Conservation (phyloP, 2,113 vertebrate genomes). For the Tylochromis polylepis region DNA sequence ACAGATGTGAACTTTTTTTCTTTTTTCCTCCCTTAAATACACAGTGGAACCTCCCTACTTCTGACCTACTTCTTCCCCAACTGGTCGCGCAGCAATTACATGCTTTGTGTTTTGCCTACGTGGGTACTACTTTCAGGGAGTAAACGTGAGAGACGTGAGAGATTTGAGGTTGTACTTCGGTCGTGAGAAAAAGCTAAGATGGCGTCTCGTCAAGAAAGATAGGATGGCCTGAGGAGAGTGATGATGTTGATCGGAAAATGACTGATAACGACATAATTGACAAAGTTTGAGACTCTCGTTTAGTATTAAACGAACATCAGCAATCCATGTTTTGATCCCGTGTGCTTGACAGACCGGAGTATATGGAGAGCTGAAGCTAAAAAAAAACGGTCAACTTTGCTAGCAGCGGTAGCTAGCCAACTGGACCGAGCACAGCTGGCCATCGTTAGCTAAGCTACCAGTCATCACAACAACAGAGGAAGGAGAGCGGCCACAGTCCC, state of each 20-base stretch:
- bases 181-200: constrained; percentile 77
- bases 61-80: background rate
- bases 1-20: background rate
- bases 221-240: constrained; percentile 67
- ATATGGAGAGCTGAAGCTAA: constrained; percentile 42
- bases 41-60: background rate
- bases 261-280: constrained; percentile 41
- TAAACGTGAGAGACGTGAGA: constrained; percentile 39
- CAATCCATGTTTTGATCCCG: background rate
- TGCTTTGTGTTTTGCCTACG: constrained; percentile 9
- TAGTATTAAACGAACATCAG: background rate
- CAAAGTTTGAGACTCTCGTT: constrained; percentile 14
- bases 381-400: constrained; percentile 50
- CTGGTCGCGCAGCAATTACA: background rate
- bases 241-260: constrained; percentile 52
- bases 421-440: constrained; percentile 62
- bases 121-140: constrained; percentile 59
- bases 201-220: constrained; percentile 75
- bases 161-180: constrained; percentile 65
- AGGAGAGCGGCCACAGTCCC: constrained; percentile 45
- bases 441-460: constrained; percentile 52
- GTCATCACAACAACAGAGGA: constrained; percentile 62
- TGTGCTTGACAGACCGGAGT: constrained; percentile 6
- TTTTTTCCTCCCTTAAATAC: background rate
- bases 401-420: constrained; percentile 51